Evolutionary conservation across 2,797 vertebrate genomes (phyloP), one percentile per base, ranked within the genome.

Genomic region (Esox masquinongy): DNA sequence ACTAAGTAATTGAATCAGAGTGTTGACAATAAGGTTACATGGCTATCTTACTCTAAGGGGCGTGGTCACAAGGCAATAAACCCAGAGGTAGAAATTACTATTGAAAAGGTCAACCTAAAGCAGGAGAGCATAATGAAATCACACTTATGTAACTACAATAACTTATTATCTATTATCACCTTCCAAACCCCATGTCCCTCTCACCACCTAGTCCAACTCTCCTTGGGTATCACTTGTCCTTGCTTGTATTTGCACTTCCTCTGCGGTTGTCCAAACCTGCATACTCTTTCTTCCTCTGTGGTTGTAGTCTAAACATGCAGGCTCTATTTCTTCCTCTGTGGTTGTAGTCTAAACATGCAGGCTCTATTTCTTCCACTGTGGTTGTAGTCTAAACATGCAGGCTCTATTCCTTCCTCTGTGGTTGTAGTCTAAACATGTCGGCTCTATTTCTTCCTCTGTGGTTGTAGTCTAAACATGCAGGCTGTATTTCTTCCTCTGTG

Each of bases 1-100:
- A 31, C 39, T 43, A 9, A 68, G 70, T 53, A 61, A 74, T 19
- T 64, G 53, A 19, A 47, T 70, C 24, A 73, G 43, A 59, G 67
- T 39, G 61, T 15, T 43, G 5, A 43, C 39, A 6, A 22, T 36
- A 68, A 24, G 56, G n/a, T 72, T 66, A 24, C 39, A 22, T 17
- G 26, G 22, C 16, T 22, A n/a, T 51, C 43, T 15, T 49, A 39
- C 67, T 43, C 51, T 69, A 19, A 77, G 43, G 49, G 8, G 34
- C 19, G 66, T 68, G 66, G 66, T 68, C 66, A 19, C 66, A 66
- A 26, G 29, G 63, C 17, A 59, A 59, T 11, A n/a, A 59, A 59
- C 53, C 53, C 53, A n/a, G n/a, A 66, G 15, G 63, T 66, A 31
- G 63, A 66, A 14, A 2, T 2, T 5, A 29, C 29, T 2, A 31